phyloP scores from a whole-genome alignment of 92 coral and sea anemone genomes.

The Virgularia gustaviana region DNA sequence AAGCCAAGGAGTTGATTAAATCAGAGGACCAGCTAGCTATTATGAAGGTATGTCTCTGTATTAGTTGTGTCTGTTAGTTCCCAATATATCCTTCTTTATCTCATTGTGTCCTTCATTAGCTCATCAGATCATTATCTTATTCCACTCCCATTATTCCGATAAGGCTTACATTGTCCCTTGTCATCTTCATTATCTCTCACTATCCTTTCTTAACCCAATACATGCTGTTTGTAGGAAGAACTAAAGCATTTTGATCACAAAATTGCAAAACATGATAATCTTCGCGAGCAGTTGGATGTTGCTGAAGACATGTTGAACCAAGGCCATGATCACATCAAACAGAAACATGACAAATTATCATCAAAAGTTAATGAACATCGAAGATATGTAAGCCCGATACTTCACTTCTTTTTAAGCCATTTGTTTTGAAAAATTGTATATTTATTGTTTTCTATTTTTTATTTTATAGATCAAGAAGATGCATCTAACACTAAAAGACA shows the following conservation, averaged over 20 bases:
- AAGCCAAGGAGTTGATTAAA: constrained; percentile 57
- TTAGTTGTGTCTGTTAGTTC: too few relatives aligned
- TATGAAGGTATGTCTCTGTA: constrained; percentile 66
- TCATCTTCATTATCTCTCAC: too few relatives aligned
- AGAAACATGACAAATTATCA: constrained; percentile 59
- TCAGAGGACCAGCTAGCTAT: constrained; percentile 64
- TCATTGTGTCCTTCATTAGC: too few relatives aligned
- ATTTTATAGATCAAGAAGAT: constrained; percentile 80
- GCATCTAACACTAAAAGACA: constrained; percentile 68
- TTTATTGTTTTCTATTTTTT: background rate
- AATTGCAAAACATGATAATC: constrained; percentile 78
- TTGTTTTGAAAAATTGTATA: background rate
- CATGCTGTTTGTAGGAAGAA: constrained; percentile 72
- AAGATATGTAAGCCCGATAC: constrained; percentile 65
- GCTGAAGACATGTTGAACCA: constrained; percentile 55
- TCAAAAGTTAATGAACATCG: constrained; percentile 76
- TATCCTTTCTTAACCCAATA: too few relatives aligned
- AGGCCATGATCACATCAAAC: constrained; percentile 64
- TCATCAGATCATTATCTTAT: too few relatives aligned
- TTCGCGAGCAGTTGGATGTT: constrained; percentile 60
- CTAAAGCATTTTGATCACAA: constrained; percentile 84
- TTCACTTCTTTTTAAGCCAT: background rate
- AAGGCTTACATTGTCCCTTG: too few relatives aligned
- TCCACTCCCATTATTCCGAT: background rate
- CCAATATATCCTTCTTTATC: too few relatives aligned